Base-by-base conservation (phyloP, 2,888 invertebrate genomes). In the Julus scandinavius region DNA sequence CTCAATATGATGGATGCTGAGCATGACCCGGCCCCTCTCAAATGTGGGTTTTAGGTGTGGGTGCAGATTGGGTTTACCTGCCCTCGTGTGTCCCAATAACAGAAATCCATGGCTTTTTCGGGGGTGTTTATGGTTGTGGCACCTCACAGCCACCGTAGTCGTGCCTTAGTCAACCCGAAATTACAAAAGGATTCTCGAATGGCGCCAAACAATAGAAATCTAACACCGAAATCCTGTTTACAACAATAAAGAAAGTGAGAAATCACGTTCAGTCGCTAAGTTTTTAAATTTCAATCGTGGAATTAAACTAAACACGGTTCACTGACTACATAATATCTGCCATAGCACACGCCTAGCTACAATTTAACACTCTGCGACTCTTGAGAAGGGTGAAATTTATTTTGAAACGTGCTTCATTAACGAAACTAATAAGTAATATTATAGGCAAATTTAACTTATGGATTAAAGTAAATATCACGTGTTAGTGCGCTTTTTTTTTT, bases 231-330 rank as follows among this genome's bases (percentile, higher is more conserved):
- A 72, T 29, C 29, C 72, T 29, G 29, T 72, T 72, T 29, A 11
- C 29, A 72, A 29, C 29, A 72, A 29, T 29, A 72, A 72, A 72
- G 72, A 72, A 72, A 72, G 72, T 72, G 72, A 72, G 72, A 72
- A 72, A 72, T 72, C 72, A 72, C 72, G 72, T 72, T 29, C 72
- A 72, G 29, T 29, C 72, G 72, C 72, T 72, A 72, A 72, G 72
- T 72, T 72, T 72, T 72, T 72, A 72, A 72, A 72, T 72, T 72
- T 72, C 72, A 72, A 72, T 72, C 72, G 72, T 29, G 72, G 72
- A 72, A 72, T 72, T 72, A 72, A 72, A 50, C 50, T 50, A 50
- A 72, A 72, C 72, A n/a, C 72, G 72, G 72, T 72, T 72, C 72
- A 72, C 29, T 72, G 72, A 72, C 72, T 72, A 72, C 72, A 72